Evolutionary conservation across 1,140 invertebrate genomes (phyloP).

Genomic region (Rhagoletis zephyria): DNA sequence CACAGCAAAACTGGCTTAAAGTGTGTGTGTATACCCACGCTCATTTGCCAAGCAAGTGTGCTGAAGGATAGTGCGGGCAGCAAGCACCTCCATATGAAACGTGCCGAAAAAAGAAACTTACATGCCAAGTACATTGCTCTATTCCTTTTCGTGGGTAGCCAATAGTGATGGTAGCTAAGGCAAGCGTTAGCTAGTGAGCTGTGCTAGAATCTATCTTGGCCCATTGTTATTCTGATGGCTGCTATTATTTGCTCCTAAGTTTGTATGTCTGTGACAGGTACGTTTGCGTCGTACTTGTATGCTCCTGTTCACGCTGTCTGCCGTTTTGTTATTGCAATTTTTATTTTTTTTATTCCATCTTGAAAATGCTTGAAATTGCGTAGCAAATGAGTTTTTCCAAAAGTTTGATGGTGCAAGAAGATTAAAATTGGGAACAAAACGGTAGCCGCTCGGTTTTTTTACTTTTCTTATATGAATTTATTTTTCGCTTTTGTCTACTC

Average conservation of each 20-base stretch:
- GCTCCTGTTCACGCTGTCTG: not conserved
- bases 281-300: not conserved
- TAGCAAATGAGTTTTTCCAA: slow-evolving; percentile 13
- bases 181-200: not conserved
- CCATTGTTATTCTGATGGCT: not conserved
- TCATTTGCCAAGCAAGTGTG: not conserved
- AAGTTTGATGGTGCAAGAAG: not conserved
- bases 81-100: no score
- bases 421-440: slow-evolving; percentile 4
- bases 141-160: not conserved
- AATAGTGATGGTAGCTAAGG: not conserved
- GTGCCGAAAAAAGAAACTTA: not conserved
- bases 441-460: not conserved
- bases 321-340: not conserved
- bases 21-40: not conserved
- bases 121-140: not conserved
- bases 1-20: no score
- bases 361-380: not conserved
- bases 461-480: not conserved
- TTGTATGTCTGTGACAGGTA: not conserved
- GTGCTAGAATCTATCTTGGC: not conserved
- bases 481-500: not conserved
- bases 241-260: not conserved
- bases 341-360: not conserved
- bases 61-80: not conserved